Percentiles rank a stretch among this genome's conserved stretches.
These are phyloP conservation scores for Sebastolobus alascanus DNA, from an alignment of 2,797 vertebrate species.

Conservation along the genomic window DNA sequence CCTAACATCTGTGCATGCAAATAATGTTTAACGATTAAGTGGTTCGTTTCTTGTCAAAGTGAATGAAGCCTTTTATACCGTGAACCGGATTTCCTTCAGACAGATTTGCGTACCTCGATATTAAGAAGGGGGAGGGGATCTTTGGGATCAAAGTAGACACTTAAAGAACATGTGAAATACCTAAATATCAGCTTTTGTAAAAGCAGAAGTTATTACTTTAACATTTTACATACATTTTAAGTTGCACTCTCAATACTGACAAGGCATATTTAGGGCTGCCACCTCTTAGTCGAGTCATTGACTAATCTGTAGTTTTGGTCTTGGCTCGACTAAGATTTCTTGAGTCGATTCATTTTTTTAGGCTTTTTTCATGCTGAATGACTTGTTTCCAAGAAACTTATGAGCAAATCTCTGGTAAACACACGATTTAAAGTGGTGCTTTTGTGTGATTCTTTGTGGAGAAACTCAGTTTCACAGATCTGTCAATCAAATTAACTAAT, in stretches of 20 bases:
- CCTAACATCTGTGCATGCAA: conserved; percentile 70
- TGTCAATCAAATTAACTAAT: too few relatives aligned
- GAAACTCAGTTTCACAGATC: too few relatives aligned
- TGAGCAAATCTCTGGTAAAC: too few relatives aligned
- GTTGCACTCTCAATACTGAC: background rate
- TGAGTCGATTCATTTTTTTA: too few relatives aligned
- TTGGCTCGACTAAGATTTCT: too few relatives aligned
- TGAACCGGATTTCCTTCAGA: conserved; percentile 19
- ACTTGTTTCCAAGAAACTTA: too few relatives aligned
- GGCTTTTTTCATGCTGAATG: too few relatives aligned
- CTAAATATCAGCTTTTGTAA: background rate
- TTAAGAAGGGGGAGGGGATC: background rate
- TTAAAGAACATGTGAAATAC: background rate
- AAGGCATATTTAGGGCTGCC: background rate
- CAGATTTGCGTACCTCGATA: conserved; percentile 16
- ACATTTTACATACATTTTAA: background rate
- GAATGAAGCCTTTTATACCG: conserved; percentile 47
- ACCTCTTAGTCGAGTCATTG: too few relatives aligned
- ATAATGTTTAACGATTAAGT: conserved; percentile 29
- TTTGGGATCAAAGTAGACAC: background rate
- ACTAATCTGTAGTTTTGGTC: too few relatives aligned
- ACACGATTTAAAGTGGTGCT: too few relatives aligned
- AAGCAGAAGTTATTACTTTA: background rate
- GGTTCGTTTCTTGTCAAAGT: conserved; percentile 27
- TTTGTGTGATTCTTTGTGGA: too few relatives aligned